Evolutionary conservation across 2,888 invertebrate species (phyloP).

Genomic region (Parnassius apollo): DNA sequence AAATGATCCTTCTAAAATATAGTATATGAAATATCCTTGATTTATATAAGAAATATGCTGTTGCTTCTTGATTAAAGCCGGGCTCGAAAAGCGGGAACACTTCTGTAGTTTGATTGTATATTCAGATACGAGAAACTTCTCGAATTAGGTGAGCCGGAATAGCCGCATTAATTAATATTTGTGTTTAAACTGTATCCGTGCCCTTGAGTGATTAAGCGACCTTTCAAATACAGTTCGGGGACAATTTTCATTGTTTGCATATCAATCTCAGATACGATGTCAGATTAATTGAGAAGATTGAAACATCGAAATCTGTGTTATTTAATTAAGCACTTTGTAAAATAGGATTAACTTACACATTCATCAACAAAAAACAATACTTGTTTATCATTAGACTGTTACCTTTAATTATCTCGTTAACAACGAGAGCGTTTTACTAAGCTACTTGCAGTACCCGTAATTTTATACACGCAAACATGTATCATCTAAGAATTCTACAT

Average conservation of each 20-base stretch:
- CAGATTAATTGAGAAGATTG: constrained; percentile 46
- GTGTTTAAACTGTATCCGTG: constrained; percentile 73
- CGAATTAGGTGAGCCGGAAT: constrained; percentile 73
- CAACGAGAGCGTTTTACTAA: neutral
- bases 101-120: constrained; percentile 73
- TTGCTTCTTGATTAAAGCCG: constrained; percentile 21
- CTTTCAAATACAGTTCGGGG: constrained; percentile 69
- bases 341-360: neutral
- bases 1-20: too few relatives aligned
- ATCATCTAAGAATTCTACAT: neutral
- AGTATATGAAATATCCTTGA: too few relatives aligned
- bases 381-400: neutral
- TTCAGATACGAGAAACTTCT: constrained; percentile 73
- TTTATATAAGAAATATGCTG: neutral
- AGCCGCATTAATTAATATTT: constrained; percentile 78
- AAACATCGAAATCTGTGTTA: constrained; percentile 28
- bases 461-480: too few relatives aligned
- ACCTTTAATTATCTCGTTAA: neutral
- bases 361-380: neutral
- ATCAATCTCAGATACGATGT: constrained; percentile 47
- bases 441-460: neutral
- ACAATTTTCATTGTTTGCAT: constrained; percentile 64
- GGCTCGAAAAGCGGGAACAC: constrained; percentile 39
- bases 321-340: constrained; percentile 19
- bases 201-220: constrained; percentile 74